Base-by-base conservation (phyloP, 1,140 invertebrate genomes). In the Calliphora vicina region DNA sequence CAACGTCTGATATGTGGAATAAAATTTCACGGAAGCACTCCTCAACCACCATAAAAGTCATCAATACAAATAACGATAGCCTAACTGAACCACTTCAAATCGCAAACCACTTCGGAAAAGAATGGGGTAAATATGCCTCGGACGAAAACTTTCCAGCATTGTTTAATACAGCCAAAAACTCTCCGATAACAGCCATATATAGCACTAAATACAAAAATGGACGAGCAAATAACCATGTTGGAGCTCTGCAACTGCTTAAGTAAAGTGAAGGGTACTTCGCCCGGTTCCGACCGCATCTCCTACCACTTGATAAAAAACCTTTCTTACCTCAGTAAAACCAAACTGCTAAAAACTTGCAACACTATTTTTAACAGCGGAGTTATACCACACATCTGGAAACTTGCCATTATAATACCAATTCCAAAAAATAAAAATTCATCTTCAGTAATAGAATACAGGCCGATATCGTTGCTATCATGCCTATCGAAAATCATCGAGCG, bases 121-220 rank as follows among this genome's bases (percentile, higher is more conserved):
- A 17, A 42, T 78, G 74, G 74, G 29, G n/a, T 10, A 17, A 3
- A 17, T 78, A 78, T 23, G 27, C 74, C 2, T 42, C 29, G 20
- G 74, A 78, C 74, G n/a, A 35, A 17, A 78, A 78, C 23, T 78
- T 78, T 42, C 15, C 74, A 78, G 10, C 17, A 9, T n/a, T n/a
- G 23, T 78, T 35, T 17, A 10, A 23, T 35, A 17, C 74, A 78
- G 26, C 27, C 43, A 43, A 42, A 15, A n/a, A n/a, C 8, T 12
- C 42, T 35, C 17, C 29, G 43, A n/a, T 20, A 25, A 78, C 10
- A n/a, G 5, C 9, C 13, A 29, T 42, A 23, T 6, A 42, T 20
- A 42, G 35, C 74, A 9, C n/a, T 23, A 17, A 42, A 29, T 13
- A 42, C 29, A 42, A 23, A 42, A n/a, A 78, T 78, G 29, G 74